Evolutionary conservation across 2,797 vertebrate genomes (phyloP), one percentile per base, ranked within the genome.

Genomic region (Peromyscus eremicus): DNA sequence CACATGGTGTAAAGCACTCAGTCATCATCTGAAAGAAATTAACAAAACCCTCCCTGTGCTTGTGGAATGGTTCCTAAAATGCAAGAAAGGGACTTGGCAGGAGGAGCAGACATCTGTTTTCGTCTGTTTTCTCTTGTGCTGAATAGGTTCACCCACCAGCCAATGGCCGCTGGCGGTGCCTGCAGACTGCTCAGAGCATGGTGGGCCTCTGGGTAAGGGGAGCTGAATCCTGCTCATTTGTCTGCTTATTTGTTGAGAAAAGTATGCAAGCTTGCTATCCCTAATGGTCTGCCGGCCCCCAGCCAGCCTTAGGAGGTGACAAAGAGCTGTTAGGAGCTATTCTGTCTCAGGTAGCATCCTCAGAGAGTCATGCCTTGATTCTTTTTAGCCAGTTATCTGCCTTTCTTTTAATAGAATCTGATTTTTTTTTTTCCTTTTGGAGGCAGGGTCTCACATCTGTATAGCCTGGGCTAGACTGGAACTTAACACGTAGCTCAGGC

Each of bases 81-180:
- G 97, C 84, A 98, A 99, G 98, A 98, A 98, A 98, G 98, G 98
- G 98, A 99, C 98, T 98, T 99, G 99, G 99, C 99, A 99, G 98
- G 97, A 98, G 7, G 97, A 98, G 94, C 98, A 97, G 98, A 99
- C 99, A 99, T 99, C 99, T 99, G 99, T 99, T 99, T 99, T 98
- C 97, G 99, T 99, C 99, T 99, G 99, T 99, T 99, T 99, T 98
- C 97, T 98, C 98, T 98, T 98, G 98, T 98, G 98, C 96, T 98
- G 97, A 98, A 98, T 97, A 98, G 98, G 99, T 99, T 99, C 99
- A 99, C 98, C 92, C 98, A 98, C 71, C 97, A 98, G 98, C 98
- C 99, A 98, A 99, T 98, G 98, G 98, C 98, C 98, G 98, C 98
- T 99, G 97, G 98, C 60, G 96, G 98, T 99, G 99, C 99, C 98